These are phyloP conservation scores for Uloborus plumipes DNA, from an alignment of 2,888 invertebrate genomes.

Conservation along the genomic window DNA sequence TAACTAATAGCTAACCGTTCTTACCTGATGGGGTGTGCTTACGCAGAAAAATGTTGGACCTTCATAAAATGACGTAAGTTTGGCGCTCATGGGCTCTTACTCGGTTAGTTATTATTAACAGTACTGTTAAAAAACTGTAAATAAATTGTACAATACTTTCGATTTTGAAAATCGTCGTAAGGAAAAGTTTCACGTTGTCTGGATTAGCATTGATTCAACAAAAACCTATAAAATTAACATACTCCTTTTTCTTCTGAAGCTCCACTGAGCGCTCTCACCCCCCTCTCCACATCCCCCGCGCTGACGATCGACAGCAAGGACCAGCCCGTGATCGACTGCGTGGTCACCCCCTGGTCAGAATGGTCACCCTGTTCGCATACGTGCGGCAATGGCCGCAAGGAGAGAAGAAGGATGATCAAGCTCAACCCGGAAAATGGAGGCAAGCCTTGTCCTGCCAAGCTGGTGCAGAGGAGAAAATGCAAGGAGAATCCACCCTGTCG, in stretches of 20 bases:
- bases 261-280: constrained; percentile 66
- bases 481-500: constrained; percentile 68
- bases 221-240: no score
- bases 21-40: no score
- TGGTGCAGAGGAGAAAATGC: constrained; percentile 77
- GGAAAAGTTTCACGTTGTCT: no score
- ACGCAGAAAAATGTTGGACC: no score
- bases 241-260: constrained; percentile 62
- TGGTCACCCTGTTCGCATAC: constrained; percentile 72
- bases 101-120: no score
- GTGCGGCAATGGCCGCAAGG: constrained; percentile 71
- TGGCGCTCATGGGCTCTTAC: no score
- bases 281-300: constrained; percentile 64
- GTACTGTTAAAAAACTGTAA: no score
- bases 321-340: constrained; percentile 70
- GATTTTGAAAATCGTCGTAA: no score
- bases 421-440: constrained; percentile 78
- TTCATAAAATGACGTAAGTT: no score
- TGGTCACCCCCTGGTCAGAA: constrained; percentile 81
- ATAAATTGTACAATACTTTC: no score
- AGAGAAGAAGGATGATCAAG: constrained; percentile 75
- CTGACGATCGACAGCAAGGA: constrained; percentile 66
- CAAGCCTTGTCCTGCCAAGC: constrained; percentile 76
- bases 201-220: no score
- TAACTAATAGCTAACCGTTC: no score